Evolutionary conservation across 2,888 invertebrate species (phyloP).

Genomic region (Coelinius sp.): DNA sequence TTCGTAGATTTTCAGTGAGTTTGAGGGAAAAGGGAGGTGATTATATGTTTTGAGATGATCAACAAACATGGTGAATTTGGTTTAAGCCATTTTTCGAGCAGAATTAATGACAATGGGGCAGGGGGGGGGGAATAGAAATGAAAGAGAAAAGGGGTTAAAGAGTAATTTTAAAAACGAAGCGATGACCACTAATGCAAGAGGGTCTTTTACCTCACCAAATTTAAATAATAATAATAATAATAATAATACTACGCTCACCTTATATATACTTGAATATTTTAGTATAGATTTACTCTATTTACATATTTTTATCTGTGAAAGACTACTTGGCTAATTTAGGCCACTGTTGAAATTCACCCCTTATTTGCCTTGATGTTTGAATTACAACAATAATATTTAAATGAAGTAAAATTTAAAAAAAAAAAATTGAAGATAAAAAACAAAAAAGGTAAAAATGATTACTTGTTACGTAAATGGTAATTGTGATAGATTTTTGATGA

Average conservation of each 20-base stretch:
- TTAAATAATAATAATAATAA: conserved; percentile 48
- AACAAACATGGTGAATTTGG: neutral
- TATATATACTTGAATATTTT: conserved; percentile 71
- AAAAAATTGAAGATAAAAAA: conserved; percentile 53
- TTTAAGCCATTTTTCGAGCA: neutral
- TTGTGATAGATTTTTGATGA: conserved; percentile 80
- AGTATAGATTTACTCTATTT: conserved; percentile 72
- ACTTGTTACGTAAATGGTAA: conserved; percentile 71
- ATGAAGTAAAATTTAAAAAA: conserved; percentile 46
- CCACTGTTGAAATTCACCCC: conserved; percentile 72
- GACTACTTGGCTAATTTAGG: conserved; percentile 71
- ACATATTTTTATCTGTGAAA: conserved; percentile 71
- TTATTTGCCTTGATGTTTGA: conserved; percentile 71
- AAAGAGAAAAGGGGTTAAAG: conserved; percentile 50
- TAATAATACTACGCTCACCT: conserved; percentile 69
- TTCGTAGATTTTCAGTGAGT: conserved; percentile 20
- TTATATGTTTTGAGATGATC: conserved; percentile 15
- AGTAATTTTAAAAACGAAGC: conserved; percentile 56
- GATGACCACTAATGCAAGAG: conserved; percentile 63
- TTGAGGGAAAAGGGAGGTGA: conserved; percentile 15
- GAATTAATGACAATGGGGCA: conserved; percentile 22
- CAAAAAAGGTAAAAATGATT: conserved; percentile 54
- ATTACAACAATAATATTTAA: conserved; percentile 68
- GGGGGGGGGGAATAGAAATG: conserved; percentile 47
- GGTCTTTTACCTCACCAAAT: conserved; percentile 66